phyloP scores from a whole-genome alignment of 35 echinoderm and acorn worm species.

The Patiria miniata region DNA sequence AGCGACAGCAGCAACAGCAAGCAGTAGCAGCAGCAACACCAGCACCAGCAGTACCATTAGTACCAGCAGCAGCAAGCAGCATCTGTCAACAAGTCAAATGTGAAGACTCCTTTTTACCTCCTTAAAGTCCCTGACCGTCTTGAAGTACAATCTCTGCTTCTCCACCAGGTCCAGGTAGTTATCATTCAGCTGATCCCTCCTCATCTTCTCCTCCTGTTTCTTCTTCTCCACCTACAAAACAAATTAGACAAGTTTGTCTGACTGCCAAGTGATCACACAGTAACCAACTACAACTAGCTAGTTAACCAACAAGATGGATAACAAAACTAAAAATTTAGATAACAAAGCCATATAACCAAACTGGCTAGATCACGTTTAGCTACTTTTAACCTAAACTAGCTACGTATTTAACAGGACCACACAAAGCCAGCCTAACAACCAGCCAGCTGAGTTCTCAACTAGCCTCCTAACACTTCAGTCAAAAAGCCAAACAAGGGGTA shows the following conservation, averaged over 20 bases:
- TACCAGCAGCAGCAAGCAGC: not conserved
- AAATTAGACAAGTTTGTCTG: not conserved
- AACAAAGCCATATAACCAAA: too few species aligned
- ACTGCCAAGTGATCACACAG: too few species aligned
- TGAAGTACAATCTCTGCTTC: slow-evolving; percentile 97
- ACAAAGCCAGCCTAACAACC: too few species aligned
- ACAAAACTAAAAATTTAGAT: too few species aligned
- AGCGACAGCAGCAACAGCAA: not conserved
- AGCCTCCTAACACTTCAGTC: too few species aligned
- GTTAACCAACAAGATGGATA: too few species aligned
- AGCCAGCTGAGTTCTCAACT: too few species aligned
- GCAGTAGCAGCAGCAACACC: not conserved
- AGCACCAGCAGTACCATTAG: not conserved
- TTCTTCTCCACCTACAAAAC: slow-evolving; percentile 81
- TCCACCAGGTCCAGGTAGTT: slow-evolving; percentile 93
- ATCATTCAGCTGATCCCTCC: slow-evolving; percentile 87
- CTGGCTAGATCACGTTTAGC: too few species aligned
- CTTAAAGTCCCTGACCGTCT: slow-evolving; percentile 95
- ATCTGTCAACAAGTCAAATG: not conserved
- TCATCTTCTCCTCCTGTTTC: slow-evolving; percentile 85
- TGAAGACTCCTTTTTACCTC: slow-evolving; percentile 58
- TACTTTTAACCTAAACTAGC: too few species aligned
- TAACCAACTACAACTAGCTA: too few species aligned
- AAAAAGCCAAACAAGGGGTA: too few species aligned
- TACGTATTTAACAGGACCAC: too few species aligned